These are phyloP conservation scores for Notoglanidium macrostoma DNA, from an alignment of 2,797 vertebrate genomes.

Conservation along the genomic window DNA sequence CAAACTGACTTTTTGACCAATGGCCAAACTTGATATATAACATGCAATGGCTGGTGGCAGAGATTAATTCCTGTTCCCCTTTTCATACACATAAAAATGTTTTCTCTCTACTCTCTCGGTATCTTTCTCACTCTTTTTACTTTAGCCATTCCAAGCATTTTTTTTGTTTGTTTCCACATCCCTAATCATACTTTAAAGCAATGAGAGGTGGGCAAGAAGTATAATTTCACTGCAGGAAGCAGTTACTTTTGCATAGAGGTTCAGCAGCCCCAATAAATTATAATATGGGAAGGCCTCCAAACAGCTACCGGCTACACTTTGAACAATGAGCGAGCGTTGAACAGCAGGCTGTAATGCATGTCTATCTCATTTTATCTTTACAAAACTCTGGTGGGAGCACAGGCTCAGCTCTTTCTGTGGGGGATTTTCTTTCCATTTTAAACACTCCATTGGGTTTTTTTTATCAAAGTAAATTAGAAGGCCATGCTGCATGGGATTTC, in stretches of 20 bases:
- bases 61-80: slow-evolving; percentile 44
- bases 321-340: slow-evolving; percentile 47
- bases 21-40: slow-evolving; percentile 51
- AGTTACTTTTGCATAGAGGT: neutral
- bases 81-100: slow-evolving; percentile 4
- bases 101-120: neutral
- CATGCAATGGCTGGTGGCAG: slow-evolving; percentile 35
- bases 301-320: slow-evolving; percentile 42
- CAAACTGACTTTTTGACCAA: slow-evolving; percentile 49
- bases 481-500: slow-evolving; percentile 41
- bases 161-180: slow-evolving; percentile 36
- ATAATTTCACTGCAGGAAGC: slow-evolving; percentile 30
- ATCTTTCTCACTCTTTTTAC: neutral
- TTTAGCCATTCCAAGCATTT: neutral
- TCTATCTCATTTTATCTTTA: slow-evolving; percentile 50
- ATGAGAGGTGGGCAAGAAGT: neutral
- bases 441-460: slow-evolving; percentile 46
- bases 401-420: slow-evolving; percentile 34
- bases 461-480: slow-evolving; percentile 50
- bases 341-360: slow-evolving; percentile 36
- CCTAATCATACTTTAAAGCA: slow-evolving; percentile 21
- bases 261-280: slow-evolving; percentile 30
- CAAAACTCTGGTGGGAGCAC: slow-evolving; percentile 48
- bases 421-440: slow-evolving; percentile 43
- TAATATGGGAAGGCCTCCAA: slow-evolving; percentile 37